Evolutionary conservation across 1,140 invertebrate genomes (phyloP).

Genomic region (Pollicipes pollicipes): DNA sequence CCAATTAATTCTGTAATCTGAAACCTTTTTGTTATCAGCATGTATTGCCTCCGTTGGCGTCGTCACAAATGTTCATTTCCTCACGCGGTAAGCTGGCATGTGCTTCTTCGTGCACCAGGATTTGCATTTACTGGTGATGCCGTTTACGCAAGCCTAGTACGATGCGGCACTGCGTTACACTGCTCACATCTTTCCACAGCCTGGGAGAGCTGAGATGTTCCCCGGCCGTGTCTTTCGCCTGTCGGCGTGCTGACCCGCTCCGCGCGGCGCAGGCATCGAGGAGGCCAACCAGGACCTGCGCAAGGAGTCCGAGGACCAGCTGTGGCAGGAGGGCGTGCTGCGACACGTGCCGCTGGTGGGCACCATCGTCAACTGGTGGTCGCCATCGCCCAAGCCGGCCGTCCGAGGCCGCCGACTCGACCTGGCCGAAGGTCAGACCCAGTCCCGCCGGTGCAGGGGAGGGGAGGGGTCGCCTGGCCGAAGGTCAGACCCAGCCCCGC

Average conservation of each 20-base stretch:
- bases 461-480: too few species aligned
- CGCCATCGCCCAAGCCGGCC: slow-evolving; percentile 48
- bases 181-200: slow-evolving; percentile 3
- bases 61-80: too few species aligned
- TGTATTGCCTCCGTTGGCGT: too few species aligned
- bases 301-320: slow-evolving; percentile 66
- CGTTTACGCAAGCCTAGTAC: slow-evolving; percentile 4
- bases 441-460: too few species aligned
- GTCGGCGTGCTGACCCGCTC: slow-evolving; percentile 8
- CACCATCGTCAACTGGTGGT: slow-evolving; percentile 46
- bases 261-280: slow-evolving; percentile 73
- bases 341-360: slow-evolving; percentile 81
- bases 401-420: slow-evolving; percentile 68
- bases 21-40: too few species aligned
- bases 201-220: neutral
- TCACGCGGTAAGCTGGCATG: too few species aligned
- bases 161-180: slow-evolving; percentile 1
- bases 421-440: slow-evolving; percentile 42
- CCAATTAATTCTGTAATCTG: too few species aligned
- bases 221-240: slow-evolving; percentile 6
- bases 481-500: too few species aligned
- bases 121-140: neutral
- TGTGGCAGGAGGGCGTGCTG: slow-evolving; percentile 85
- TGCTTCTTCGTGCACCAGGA: too few species aligned
- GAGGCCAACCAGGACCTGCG: slow-evolving; percentile 76